Base-by-base conservation (phyloP, 1,140 invertebrate species). In the Archegozetes longisetosus region DNA sequence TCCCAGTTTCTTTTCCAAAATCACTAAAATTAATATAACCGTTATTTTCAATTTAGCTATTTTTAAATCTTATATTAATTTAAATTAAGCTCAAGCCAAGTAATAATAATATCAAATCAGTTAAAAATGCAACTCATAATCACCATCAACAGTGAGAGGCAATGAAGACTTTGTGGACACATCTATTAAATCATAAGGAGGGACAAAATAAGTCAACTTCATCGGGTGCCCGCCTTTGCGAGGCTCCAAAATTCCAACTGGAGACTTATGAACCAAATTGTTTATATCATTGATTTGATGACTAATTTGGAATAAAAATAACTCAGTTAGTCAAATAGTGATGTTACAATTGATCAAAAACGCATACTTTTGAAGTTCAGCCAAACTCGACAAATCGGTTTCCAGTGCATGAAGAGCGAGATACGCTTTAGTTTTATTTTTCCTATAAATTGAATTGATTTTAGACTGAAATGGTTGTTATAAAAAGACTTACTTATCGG, bases 191-290 rank as follows among this genome's bases (percentile, higher is more conserved):
- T 94, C 88, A 70, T 93, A 94, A 0, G 89, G 89, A n/a, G 88
- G 86, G 22, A 95, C 86, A 70, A 94, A 94, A 71, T 93, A 97
- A 0, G 87, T 92, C 14, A 96, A 71, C 66, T 86, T 86, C 85
- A 94, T 88, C 0, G 90, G 85, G 70, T 92, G 88, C 74, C 76
- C 78, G 65, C 77, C 77, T 63, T 72, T 69, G 32, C 78, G 64
- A 26, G 72, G 72, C 61, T 77, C 68, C 25, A 80, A 64, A 51
- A 79, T 73, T 26, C 91, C 92, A 63, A 95, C 84, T 29, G 88
- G 82, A 64, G 86, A 90, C 71, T 89, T 90, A 69, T 89, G 85
- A 52, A 96, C 82, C 50, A 91, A 76, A 65, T 84, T 83, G 69
- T 86, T 85, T 0, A 87, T 85, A 64, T 93, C 88, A 70, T 84